Conservation (phyloP, 2,888 invertebrate species). For the Ferdinandea cuprea region DNA sequence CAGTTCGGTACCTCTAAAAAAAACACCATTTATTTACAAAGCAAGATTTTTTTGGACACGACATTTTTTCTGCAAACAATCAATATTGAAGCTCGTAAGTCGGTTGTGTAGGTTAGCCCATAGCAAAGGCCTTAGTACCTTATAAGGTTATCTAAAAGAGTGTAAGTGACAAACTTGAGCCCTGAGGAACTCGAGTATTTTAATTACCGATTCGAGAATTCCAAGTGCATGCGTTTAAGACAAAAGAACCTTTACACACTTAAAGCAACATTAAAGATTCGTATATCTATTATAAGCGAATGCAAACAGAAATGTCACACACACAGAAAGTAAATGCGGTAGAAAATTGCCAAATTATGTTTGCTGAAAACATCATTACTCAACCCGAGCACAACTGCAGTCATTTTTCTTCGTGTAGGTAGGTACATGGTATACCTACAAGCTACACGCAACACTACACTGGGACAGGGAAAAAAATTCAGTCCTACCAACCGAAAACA, state of each 20-base stretch:
- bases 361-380: slow-evolving; percentile 66
- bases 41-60: too few species aligned
- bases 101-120: too few species aligned
- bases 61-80: too few species aligned
- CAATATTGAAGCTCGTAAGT: too few species aligned
- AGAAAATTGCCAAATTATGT: slow-evolving; percentile 74
- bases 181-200: too few species aligned
- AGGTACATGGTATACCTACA: too few species aligned
- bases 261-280: neutral
- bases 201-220: neutral
- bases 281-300: neutral
- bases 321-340: slow-evolving; percentile 67
- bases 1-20: too few species aligned
- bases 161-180: too few species aligned
- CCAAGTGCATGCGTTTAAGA: neutral
- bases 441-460: neutral
- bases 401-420: slow-evolving; percentile 66
- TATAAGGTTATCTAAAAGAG: too few species aligned
- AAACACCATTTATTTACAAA: too few species aligned
- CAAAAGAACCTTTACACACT: too few species aligned
- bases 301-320: slow-evolving; percentile 61
- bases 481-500: slow-evolving; percentile 43
- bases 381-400: slow-evolving; percentile 58
- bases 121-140: too few species aligned
- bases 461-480: neutral